Percentiles rank a stretch among this genome's conserved stretches.
phyloP scores from a whole-genome alignment of 1,140 invertebrate species.

The Drosophila varians region DNA sequence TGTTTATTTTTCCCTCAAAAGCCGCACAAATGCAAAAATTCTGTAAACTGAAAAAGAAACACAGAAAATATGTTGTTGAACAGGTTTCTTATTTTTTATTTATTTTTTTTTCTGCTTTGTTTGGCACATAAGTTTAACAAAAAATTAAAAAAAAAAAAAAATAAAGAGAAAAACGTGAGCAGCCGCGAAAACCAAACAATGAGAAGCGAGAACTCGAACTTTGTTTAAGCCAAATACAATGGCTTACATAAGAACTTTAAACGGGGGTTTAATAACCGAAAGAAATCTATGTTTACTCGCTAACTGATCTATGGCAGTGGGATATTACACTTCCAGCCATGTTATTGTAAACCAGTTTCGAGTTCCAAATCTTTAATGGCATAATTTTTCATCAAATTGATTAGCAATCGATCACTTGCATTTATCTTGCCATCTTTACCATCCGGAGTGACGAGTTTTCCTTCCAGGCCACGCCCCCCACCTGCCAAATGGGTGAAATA shows the following conservation, averaged over 20 bases:
- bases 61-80: constrained; percentile 55
- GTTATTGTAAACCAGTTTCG: too few relatives aligned
- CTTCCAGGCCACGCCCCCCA: constrained; percentile 59
- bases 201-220: constrained; percentile 46
- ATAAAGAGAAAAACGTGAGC: constrained; percentile 47
- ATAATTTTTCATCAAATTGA: neutral
- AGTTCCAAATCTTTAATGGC: too few relatives aligned
- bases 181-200: constrained; percentile 49
- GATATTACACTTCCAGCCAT: too few relatives aligned
- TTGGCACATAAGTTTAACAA: constrained; percentile 69
- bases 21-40: constrained; percentile 28
- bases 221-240: constrained; percentile 19
- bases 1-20: constrained; percentile 28
- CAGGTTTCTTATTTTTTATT: constrained; percentile 56
- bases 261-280: constrained; percentile 12
- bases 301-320: constrained; percentile 8
- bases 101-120: constrained; percentile 24
- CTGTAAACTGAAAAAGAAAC: constrained; percentile 37
- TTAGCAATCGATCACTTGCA: constrained; percentile 3
- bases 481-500: constrained; percentile 31
- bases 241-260: constrained; percentile 35
- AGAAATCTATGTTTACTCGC: constrained; percentile 15
- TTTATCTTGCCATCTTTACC: neutral
- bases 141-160: constrained; percentile 55
- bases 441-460: constrained; percentile 12